Percentiles rank a stretch among this genome's conserved stretches.
Evolutionary conservation across 2,888 invertebrate species (phyloP).

Genomic region (Frankliniella intonsa): DNA sequence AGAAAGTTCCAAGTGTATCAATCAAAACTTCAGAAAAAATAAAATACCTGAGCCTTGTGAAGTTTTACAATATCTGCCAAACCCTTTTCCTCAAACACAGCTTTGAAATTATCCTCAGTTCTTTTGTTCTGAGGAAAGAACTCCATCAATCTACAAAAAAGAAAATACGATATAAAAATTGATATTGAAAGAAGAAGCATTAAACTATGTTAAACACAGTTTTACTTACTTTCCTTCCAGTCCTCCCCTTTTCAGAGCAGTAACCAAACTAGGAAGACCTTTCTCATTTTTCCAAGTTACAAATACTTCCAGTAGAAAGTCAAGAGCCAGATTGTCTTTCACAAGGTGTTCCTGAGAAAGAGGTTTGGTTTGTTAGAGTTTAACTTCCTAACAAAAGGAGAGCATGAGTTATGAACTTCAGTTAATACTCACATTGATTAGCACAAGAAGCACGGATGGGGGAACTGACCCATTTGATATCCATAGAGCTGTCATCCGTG

Average conservation of each 20-base stretch:
- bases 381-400: neutral
- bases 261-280: constrained; percentile 77
- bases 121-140: constrained; percentile 92
- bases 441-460: constrained; percentile 78
- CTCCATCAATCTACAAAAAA: constrained; percentile 68
- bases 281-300: constrained; percentile 86
- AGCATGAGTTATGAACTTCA: neutral
- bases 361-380: constrained; percentile 14
- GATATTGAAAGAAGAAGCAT: constrained; percentile 1
- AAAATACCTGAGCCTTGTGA: constrained; percentile 50
- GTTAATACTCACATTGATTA: constrained; percentile 58
- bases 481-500: constrained; percentile 91
- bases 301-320: constrained; percentile 90
- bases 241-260: constrained; percentile 81
- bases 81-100: constrained; percentile 73
- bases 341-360: constrained; percentile 73
- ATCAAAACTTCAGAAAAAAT: constrained; percentile 34
- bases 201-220: neutral
- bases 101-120: constrained; percentile 79
- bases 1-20: constrained; percentile 35
- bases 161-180: constrained; percentile 27
- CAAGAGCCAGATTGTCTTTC: constrained; percentile 88
- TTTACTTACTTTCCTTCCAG: constrained; percentile 55
- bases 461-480: constrained; percentile 88
- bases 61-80: constrained; percentile 67